These are phyloP conservation scores for Labrus mixtus DNA, from an alignment of 2,113 vertebrate species.

Conservation along the genomic window DNA sequence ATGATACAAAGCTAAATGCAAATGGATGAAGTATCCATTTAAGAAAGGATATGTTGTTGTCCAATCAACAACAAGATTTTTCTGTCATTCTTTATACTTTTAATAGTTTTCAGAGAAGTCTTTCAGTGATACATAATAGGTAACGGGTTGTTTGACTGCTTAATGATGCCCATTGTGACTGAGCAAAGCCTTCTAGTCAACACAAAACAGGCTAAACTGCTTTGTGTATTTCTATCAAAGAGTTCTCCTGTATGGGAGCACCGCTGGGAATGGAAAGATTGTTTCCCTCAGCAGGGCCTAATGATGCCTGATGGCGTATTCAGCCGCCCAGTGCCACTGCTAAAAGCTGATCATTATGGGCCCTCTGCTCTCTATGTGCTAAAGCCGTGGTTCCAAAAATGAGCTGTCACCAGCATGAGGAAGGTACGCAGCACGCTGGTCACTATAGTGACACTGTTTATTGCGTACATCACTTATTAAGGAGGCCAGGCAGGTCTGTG, in stretches of 20 bases:
- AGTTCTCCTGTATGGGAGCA: slow-evolving; percentile 66
- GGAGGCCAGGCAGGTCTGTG: slow-evolving; percentile 52
- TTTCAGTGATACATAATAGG: background rate
- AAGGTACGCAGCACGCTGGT: slow-evolving; percentile 64
- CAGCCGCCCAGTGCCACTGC: slow-evolving; percentile 70
- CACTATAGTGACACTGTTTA: slow-evolving; percentile 73
- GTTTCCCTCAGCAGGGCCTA: slow-evolving; percentile 75
- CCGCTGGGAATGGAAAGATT: slow-evolving; percentile 59
- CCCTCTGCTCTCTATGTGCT: slow-evolving; percentile 73
- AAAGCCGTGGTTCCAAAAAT: slow-evolving; percentile 80
- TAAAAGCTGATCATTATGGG: slow-evolving; percentile 87
- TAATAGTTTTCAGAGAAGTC: slow-evolving; percentile 11
- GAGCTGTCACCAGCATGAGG: slow-evolving; percentile 79
- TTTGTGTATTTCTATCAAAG: slow-evolving; percentile 52
- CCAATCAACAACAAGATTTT: background rate
- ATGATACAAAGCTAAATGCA: too few species aligned
- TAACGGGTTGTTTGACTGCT: slow-evolving; percentile 18
- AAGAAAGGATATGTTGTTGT: background rate
- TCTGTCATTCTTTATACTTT: slow-evolving; percentile 20
- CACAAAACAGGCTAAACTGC: slow-evolving; percentile 32
- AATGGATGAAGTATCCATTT: too few species aligned
- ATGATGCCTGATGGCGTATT: slow-evolving; percentile 85
- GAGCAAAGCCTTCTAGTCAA: slow-evolving; percentile 20
- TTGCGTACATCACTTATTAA: slow-evolving; percentile 54
- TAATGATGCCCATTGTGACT: slow-evolving; percentile 15